A percentile compares a stretch with the other conserved stretches of the same genome.
Evolutionary conservation across 2,797 vertebrate species (phyloP).

Genomic region (Paguma larvata): DNA sequence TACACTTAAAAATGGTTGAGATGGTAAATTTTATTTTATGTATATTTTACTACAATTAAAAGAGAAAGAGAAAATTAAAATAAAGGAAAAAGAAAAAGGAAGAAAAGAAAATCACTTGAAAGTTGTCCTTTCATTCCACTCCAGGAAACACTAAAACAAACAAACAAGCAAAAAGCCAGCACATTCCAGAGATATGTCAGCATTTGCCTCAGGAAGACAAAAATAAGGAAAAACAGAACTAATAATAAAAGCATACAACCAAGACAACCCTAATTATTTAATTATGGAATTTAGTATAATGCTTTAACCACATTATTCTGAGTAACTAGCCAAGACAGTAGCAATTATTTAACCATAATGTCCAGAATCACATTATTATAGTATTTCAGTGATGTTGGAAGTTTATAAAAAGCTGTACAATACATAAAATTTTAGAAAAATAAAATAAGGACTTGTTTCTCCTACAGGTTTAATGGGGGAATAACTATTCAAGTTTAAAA

Average conservation of each 20-base stretch:
- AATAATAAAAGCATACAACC: slow-evolving; percentile 61
- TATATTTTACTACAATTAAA: slow-evolving; percentile 18
- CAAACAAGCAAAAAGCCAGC: background rate
- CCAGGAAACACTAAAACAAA: background rate
- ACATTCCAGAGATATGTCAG: background rate
- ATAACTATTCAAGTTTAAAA: slow-evolving; percentile 30
- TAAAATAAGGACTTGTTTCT: slow-evolving; percentile 7
- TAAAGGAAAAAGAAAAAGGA: background rate
- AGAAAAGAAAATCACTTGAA: background rate
- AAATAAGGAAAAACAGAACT: slow-evolving; percentile 52
- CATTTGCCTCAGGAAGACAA: slow-evolving; percentile 5
- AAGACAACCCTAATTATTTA: slow-evolving; percentile 71
- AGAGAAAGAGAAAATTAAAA: background rate
- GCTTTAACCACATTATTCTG: slow-evolving; percentile 58
- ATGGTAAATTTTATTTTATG: background rate
- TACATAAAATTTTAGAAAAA: slow-evolving; percentile 37
- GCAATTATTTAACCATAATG: slow-evolving; percentile 71
- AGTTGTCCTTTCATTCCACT: background rate
- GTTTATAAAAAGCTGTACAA: slow-evolving; percentile 16
- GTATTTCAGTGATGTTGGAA: slow-evolving; percentile 53
- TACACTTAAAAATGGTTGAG: background rate
- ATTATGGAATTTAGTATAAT: slow-evolving; percentile 72
- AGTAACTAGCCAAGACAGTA: slow-evolving; percentile 66
- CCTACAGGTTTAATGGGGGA: background rate
- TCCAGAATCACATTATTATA: slow-evolving; percentile 69